Evolutionary conservation across 2,113 vertebrate genomes (phyloP), one percentile per base, ranked within the genome.

Genomic region (Pterocles orientalis): DNA sequence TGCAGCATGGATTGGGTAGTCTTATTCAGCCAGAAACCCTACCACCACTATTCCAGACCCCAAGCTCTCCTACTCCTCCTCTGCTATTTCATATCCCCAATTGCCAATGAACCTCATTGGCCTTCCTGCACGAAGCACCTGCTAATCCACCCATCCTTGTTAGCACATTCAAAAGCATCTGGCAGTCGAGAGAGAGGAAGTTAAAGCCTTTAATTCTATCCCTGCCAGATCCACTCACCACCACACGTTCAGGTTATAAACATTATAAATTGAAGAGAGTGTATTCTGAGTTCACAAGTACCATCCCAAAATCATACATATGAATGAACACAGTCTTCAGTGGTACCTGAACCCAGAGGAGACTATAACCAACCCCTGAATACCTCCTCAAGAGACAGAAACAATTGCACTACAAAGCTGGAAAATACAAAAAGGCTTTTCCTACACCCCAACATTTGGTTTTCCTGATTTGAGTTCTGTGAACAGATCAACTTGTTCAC

Each of bases 91-190:
- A n/a, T 36, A 79, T 50, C 79, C 75, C 75, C 65, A 58, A 0
- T 18, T 94, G 88, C 82, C 79, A 75, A 68, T 64, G 75, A 92
- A 92, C 61, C 62, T 95, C 79, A 95, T 94, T 72, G 92, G 83
- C 80, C 73, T 78, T 91, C 72, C 81, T 54, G 56, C 72, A 83
- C 57, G 72, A 92, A 58, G 19, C 83, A 96, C 89, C 86, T 96
- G 86, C 89, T 88, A 92, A 96, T 72, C 76, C 73, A 72, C 71
- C 86, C 66, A 94, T 83, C 54, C 80, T 92, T 81, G 71, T 91
- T 87, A 88, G 72, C 72, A 73, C 28, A 61, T 7, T n/a, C 51
- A 76, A 84, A 90, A 95, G 94, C 64, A 95, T 70, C 83, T 91
- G 83, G 76, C 89, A 9, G 54, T 70, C 41, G 48, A 82, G 18